Conservation (phyloP, 2,888 invertebrate genomes). For the Odontomyia ornata region DNA sequence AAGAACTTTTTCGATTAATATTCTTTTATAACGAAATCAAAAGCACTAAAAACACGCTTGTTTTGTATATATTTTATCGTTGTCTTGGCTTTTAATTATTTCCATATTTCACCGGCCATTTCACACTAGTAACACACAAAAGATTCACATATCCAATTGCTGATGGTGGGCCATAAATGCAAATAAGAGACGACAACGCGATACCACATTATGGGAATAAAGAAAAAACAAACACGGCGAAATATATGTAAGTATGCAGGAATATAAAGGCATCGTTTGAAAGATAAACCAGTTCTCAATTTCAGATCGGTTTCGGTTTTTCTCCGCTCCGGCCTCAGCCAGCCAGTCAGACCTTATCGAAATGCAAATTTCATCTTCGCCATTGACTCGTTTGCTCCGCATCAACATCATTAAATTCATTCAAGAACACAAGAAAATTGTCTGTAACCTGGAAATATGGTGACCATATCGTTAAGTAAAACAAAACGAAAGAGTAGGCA, state of each 20-base stretch:
- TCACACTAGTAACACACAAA: slow-evolving; percentile 41
- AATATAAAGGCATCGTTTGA: not conserved
- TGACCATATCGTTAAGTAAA: slow-evolving; percentile 32
- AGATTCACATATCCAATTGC: slow-evolving; percentile 34
- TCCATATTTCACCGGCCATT: slow-evolving; percentile 42
- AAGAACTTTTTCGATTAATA: slow-evolving; percentile 10
- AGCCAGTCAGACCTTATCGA: slow-evolving; percentile 37
- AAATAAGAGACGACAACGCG: slow-evolving; percentile 6
- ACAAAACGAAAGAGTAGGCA: slow-evolving; percentile 21
- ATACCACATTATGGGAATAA: not conserved
- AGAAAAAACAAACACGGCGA: not conserved
- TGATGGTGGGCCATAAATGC: slow-evolving; percentile 36
- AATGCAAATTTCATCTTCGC: slow-evolving; percentile 46
- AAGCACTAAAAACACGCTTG: slow-evolving; percentile 26
- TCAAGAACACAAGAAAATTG: slow-evolving; percentile 47
- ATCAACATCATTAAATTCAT: slow-evolving; percentile 48
- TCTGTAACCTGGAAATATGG: slow-evolving; percentile 3
- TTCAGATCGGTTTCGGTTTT: slow-evolving; percentile 11
- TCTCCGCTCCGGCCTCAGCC: not conserved
- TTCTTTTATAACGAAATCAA: slow-evolving; percentile 22
- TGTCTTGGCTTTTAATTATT: slow-evolving; percentile 40
- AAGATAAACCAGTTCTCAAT: slow-evolving; percentile 38
- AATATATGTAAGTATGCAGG: slow-evolving; percentile 6
- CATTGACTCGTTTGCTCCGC: slow-evolving; percentile 33
- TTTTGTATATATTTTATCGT: slow-evolving; percentile 25